Percentiles rank a stretch among this genome's conserved stretches.
These are phyloP conservation scores for Collichthys lucidus DNA, from an alignment of 2,113 vertebrate species.

Conservation along the genomic window DNA sequence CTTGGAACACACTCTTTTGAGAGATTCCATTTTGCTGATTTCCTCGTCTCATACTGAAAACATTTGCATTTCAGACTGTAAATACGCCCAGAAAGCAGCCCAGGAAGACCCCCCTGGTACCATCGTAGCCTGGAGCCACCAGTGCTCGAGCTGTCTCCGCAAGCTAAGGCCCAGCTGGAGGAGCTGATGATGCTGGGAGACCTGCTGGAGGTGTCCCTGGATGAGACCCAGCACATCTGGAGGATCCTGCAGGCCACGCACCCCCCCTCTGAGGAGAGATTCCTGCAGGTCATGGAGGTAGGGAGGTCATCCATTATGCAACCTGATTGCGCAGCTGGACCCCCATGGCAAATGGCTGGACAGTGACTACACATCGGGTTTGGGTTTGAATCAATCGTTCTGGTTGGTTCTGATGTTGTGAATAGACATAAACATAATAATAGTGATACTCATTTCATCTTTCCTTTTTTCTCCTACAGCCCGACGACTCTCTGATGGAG, in stretches of 20 bases:
- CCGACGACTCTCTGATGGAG: constrained; percentile 92
- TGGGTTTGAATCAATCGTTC: no score
- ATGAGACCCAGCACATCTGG: constrained; percentile 99
- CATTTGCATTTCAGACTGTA: constrained; percentile 81
- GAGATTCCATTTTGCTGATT: not conserved
- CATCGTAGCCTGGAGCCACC: constrained; percentile 96
- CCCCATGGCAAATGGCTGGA: not conserved
- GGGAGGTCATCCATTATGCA: constrained; percentile 35
- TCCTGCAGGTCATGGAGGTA: constrained; percentile 98
- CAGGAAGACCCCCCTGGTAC: constrained; percentile 94
- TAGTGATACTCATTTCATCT: not conserved
- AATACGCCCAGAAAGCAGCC: constrained; percentile 94
- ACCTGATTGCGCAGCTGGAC: constrained; percentile 24
- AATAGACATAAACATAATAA: not conserved
- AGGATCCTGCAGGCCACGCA: constrained; percentile 97
- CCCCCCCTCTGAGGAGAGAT: constrained; percentile 95
- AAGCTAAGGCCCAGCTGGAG: constrained; percentile 94
- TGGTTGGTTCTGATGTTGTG: not conserved
- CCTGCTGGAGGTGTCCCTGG: constrained; percentile 95
- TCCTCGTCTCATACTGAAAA: not conserved
- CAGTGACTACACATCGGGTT: not conserved
- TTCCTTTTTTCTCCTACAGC: constrained; percentile 60
- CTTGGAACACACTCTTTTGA: not conserved
- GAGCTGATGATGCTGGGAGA: constrained; percentile 99
- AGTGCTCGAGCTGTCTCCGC: constrained; percentile 92